Evolutionary conservation across 2,888 invertebrate genomes (phyloP), one percentile per base, ranked within the genome.

Genomic region (Malachius bipustulatus): DNA sequence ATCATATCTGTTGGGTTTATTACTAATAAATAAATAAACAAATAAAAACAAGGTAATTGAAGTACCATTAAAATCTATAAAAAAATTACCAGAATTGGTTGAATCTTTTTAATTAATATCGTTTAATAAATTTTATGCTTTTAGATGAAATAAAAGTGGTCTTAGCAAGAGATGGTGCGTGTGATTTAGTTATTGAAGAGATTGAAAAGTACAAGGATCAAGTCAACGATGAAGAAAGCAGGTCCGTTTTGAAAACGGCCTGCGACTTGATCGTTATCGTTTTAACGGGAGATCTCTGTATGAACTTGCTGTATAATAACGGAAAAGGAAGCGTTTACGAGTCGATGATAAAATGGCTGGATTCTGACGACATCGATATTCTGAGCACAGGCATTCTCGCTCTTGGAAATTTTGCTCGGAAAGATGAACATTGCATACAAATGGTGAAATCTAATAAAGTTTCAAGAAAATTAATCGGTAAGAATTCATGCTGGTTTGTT

Each of bases 351-450:
- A 67, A 70, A 16, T 91, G 90, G 90, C 64, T 91, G 43, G 73
- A 77, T 38, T 74, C 77, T 1, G 62, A 69, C 13, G 77, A 83
- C 55, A 72, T 75, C 41, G 82, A 84, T 57, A 65, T 91, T 13
- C 67, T 83, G 51, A 75, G 80, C n/a, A 82, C 88, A 0, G 88
- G 83, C 0, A 78, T 88, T 3, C 65, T 90, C 42, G 87, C 88
- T 0, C 70, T 90, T 45, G 90, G 88, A 2, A 91, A 91, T 66
- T 90, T 91, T 62, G 90, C 90, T 0, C 68, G 90, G 28, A 81
- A 81, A 45, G 90, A 91, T 55, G 72, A 73, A 26, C 82, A 89
- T 57, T 90, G 91, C 56, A 73, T 76, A 32, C 72, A 79, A 41
- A 82, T 91, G 78, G 87, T 88, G 49, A 69, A 78, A 35, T n/a